Base-by-base conservation (phyloP, 2,888 invertebrate genomes). In the Anticlea derivata region DNA sequence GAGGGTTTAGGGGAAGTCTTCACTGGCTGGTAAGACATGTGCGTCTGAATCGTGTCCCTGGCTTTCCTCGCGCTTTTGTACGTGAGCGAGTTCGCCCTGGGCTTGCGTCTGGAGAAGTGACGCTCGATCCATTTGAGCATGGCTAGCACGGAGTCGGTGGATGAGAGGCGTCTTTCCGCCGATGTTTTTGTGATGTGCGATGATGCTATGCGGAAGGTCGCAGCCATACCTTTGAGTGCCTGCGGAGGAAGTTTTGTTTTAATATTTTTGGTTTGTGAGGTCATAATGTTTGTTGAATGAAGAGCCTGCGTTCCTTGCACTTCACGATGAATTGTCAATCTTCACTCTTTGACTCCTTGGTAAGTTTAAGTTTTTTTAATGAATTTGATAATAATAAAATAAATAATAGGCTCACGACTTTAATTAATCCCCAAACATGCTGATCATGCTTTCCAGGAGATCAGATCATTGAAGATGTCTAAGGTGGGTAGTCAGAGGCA, bases 221-320 rank as follows among this genome's bases (percentile, higher is more conserved):
- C 96, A 0, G 97, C 97, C 96, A 97, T 97, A 79, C 97, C 97
- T 91, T 97, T 97, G 48, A 97, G 87, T 0, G 97, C 96, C 96
- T 97, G 75, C 26, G 58, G 58, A 44, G 11, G 4, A 34, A 31
- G n/a, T n/a, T n/a, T n/a, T n/a, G n/a, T n/a, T n/a, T n/a, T n/a
- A n/a, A n/a, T n/a, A n/a, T n/a, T n/a, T n/a, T n/a, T n/a, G n/a
- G n/a, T n/a, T n/a, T n/a, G n/a, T n/a, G n/a, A n/a, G n/a, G n/a
- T n/a, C n/a, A n/a, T n/a, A n/a, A n/a, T n/a, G n/a, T n/a, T n/a
- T n/a, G n/a, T n/a, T n/a, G n/a, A n/a, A n/a, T n/a, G 17, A 17
- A 2, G 17, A 17, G 17, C 17, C 17, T 17, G 17, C 4, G 17
- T n/a, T n/a, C n/a, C n/a, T n/a, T n/a, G n/a, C n/a, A n/a, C n/a